These are phyloP conservation scores for Aleiodes alternator DNA, from an alignment of 2,888 invertebrate genomes.

Conservation along the genomic window DNA sequence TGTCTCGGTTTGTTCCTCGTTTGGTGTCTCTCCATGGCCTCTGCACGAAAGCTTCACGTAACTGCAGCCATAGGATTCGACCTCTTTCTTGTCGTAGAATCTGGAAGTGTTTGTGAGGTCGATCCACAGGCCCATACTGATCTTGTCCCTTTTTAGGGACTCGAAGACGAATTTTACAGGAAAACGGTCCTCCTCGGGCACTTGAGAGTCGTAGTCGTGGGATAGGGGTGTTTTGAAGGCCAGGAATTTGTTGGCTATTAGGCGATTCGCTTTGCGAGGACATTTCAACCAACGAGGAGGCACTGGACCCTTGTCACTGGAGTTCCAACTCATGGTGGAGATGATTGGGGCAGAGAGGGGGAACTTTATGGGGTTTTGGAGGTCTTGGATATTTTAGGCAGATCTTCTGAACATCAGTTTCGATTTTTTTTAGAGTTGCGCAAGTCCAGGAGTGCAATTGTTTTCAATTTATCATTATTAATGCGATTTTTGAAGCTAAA, in stretches of 20 bases:
- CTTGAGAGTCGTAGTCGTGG: constrained; percentile 87
- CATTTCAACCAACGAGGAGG: constrained; percentile 93
- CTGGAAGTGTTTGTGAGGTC: constrained; percentile 96
- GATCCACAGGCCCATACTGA: constrained; percentile 95
- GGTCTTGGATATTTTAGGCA: not conserved
- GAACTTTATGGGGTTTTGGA: not conserved
- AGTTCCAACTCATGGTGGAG: constrained; percentile 60
- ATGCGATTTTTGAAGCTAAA: too few relatives aligned
- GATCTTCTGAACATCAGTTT: not conserved
- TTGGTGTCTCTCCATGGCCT: constrained; percentile 96
- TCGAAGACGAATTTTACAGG: constrained; percentile 91
- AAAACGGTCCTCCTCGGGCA: constrained; percentile 90
- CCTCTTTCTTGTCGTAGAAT: constrained; percentile 90
- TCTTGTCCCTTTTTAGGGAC: constrained; percentile 86
- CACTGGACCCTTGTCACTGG: constrained; percentile 77
- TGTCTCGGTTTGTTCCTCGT: constrained; percentile 86
- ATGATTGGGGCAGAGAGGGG: constrained; percentile 4
- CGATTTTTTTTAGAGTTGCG: not conserved
- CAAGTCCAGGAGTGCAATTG: too few relatives aligned
- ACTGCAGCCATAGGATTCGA: constrained; percentile 85
- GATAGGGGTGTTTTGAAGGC: constrained; percentile 97
- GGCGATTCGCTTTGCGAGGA: constrained; percentile 85
- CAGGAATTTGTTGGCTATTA: constrained; percentile 90
- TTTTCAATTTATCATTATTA: too few relatives aligned
- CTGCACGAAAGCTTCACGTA: constrained; percentile 93